These are phyloP conservation scores for Pelodytes ibericus DNA, from an alignment of 2,797 vertebrate species.

Conservation along the genomic window DNA sequence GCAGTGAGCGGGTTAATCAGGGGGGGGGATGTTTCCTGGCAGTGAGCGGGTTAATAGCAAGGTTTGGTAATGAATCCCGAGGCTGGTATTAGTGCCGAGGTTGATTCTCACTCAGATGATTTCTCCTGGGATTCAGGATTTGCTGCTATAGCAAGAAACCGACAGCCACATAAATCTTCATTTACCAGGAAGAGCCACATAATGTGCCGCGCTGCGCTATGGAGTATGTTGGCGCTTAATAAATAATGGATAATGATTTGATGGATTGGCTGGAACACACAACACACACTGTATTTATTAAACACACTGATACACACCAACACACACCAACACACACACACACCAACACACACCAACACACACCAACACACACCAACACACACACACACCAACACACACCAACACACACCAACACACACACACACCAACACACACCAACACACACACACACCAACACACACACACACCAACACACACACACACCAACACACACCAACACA, in stretches of 20 bases:
- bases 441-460: too few relatives aligned
- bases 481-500: too few relatives aligned
- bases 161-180: constrained; percentile 61
- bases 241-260: background rate
- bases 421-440: too few relatives aligned
- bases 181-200: constrained; percentile 42
- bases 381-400: background rate
- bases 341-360: background rate
- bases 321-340: background rate
- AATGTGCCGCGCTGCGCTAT: background rate
- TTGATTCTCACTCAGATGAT: constrained; percentile 60
- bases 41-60: constrained; percentile 58
- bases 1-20: background rate
- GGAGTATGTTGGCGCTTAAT: background rate
- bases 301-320: background rate
- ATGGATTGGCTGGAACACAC: background rate
- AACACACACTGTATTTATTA: background rate
- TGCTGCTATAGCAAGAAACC: constrained; percentile 51
- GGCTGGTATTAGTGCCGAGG: constrained; percentile 59
- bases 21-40: background rate
- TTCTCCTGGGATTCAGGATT: constrained; percentile 58
- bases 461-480: too few relatives aligned
- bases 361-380: background rate
- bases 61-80: constrained; percentile 60
- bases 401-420: too few relatives aligned